phyloP scores from a whole-genome alignment of 2,888 invertebrate genomes.

The Mythimna vitellina region DNA sequence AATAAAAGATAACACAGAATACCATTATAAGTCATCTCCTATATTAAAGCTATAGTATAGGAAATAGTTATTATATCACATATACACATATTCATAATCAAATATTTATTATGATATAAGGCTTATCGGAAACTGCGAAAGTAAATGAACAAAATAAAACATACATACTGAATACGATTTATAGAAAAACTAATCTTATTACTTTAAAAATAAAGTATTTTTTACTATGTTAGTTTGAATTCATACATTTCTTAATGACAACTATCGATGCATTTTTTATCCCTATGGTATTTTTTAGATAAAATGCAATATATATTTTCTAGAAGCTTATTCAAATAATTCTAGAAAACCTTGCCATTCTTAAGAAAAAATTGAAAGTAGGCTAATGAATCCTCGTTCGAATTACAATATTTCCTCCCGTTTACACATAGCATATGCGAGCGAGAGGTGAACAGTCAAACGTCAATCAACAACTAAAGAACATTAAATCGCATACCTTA shows the following conservation, averaged over 20 bases:
- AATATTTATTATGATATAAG: conserved; percentile 48
- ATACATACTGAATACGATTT: conserved; percentile 4
- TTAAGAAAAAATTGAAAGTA: background rate
- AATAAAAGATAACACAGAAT: conserved; percentile 40
- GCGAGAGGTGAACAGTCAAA: conserved; percentile 11
- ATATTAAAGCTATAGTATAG: conserved; percentile 66
- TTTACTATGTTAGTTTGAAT: conserved; percentile 3
- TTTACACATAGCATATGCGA: conserved; percentile 1
- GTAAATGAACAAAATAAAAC: conserved; percentile 18
- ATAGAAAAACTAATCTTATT: conserved; percentile 23
- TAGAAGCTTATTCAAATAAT: background rate
- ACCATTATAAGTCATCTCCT: conserved; percentile 29
- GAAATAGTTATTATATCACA: conserved; percentile 68
- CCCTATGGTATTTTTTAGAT: background rate
- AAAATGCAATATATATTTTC: background rate
- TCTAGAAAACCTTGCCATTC: background rate
- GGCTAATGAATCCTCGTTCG: background rate
- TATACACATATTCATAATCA: conserved; percentile 62
- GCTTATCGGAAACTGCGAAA: conserved; percentile 36
- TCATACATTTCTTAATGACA: background rate
- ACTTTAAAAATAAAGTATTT: conserved; percentile 31
- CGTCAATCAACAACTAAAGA: background rate
- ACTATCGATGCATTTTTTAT: background rate
- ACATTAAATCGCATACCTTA: conserved; percentile 33
- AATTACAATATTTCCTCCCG: background rate